A percentile compares a stretch with the other conserved stretches of the same genome.
Conservation (phyloP, 1,140 invertebrate species). For the Aphidius ervi region DNA sequence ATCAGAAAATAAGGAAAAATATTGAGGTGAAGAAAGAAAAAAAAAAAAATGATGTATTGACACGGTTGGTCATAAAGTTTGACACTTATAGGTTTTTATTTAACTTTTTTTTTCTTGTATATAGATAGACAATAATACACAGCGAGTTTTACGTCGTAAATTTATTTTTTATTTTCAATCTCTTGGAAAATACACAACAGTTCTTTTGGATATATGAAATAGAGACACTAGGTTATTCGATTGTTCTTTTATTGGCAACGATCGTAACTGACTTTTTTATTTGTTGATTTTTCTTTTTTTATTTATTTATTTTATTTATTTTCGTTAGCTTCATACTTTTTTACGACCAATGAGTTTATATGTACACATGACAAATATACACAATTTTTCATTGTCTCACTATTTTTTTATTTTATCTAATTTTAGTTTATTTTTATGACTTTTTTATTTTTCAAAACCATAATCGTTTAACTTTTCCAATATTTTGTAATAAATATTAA, state of each 20-base stretch:
- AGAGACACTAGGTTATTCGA: slow-evolving; percentile 13
- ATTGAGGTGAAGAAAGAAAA: no score
- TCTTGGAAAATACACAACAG: slow-evolving; percentile 5
- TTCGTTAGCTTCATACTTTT: no score
- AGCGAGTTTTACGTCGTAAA: slow-evolving; percentile 1
- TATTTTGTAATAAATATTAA: no score
- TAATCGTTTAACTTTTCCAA: no score
- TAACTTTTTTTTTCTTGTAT: no score
- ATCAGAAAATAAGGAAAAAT: no score
- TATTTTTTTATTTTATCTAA: neutral
- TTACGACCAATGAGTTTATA: no score
- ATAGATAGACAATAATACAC: no score
- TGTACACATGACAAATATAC: neutral
- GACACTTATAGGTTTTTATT: no score
- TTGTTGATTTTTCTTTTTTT: neutral
- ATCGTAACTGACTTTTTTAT: slow-evolving; percentile 7
- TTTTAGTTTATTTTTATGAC: neutral
- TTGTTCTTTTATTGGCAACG: slow-evolving; percentile 10
- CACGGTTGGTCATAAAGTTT: no score
- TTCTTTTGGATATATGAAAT: slow-evolving; percentile 1
- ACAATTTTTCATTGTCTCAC: neutral
- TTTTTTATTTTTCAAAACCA: neutral
- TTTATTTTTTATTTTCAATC: slow-evolving; percentile 15
- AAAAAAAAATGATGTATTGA: no score
- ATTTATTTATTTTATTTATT: no score